These are phyloP conservation scores for Loripinus fragilis DNA, from an alignment of 2,888 invertebrate species.

Conservation along the genomic window DNA sequence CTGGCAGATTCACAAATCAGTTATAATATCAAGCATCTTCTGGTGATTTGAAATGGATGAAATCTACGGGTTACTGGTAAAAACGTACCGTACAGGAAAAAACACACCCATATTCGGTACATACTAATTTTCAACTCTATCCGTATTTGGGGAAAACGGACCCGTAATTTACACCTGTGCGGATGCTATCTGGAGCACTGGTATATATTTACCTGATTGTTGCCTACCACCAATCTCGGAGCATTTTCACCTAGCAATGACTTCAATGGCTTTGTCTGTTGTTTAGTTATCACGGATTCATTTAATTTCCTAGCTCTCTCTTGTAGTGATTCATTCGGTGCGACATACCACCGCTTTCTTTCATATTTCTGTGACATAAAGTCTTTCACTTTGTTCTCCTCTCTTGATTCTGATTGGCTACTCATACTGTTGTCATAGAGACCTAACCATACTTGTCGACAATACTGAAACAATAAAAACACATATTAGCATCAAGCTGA, in stretches of 20 bases:
- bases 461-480: conserved; percentile 89
- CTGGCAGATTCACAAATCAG: no score
- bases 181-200: no score
- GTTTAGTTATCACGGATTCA: conserved; percentile 74
- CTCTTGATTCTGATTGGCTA: conserved; percentile 88
- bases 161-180: no score
- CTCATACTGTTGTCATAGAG: conserved; percentile 87
- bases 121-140: no score
- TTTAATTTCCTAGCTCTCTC: conserved; percentile 81
- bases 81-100: no score
- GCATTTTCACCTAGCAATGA: conserved; percentile 81
- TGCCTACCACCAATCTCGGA: conserved; percentile 69
- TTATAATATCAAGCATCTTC: no score
- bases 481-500: no score
- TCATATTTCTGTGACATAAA: conserved; percentile 98
- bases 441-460: conserved; percentile 96
- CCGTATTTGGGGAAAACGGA: no score
- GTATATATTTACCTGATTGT: conserved; percentile 51
- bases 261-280: conserved; percentile 83
- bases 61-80: no score
- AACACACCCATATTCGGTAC: no score
- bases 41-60: no score
- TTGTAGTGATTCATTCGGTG: conserved; percentile 83
- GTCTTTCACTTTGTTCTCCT: conserved; percentile 95
- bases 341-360: conserved; percentile 89